These are phyloP conservation scores for Drosophila santomea DNA, from an alignment of 1,140 invertebrate genomes.

Conservation along the genomic window DNA sequence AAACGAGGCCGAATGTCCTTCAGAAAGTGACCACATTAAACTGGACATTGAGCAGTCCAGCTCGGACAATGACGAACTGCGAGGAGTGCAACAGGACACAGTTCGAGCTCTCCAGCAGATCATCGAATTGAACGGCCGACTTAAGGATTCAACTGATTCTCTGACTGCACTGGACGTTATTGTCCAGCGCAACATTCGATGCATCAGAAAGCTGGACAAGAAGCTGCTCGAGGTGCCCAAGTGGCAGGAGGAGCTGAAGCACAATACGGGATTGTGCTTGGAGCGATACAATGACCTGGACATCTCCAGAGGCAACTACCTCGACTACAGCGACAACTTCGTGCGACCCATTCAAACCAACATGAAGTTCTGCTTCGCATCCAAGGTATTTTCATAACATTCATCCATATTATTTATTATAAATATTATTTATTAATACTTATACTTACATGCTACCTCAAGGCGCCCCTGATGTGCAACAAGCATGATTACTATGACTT, in stretches of 20 bases:
- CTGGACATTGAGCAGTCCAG: neutral
- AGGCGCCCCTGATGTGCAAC: conserved; percentile 7
- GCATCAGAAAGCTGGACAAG: neutral
- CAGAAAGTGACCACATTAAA: neutral
- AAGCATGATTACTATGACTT: neutral
- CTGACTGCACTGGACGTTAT: neutral
- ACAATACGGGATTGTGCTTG: conserved; percentile 9
- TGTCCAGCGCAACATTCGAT: neutral
- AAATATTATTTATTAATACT: neutral
- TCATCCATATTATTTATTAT: too few relatives aligned
- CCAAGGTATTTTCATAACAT: neutral
- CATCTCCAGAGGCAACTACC: neutral
- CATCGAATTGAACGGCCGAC: neutral
- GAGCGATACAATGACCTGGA: conserved; percentile 25
- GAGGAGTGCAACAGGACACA: conserved; percentile 16
- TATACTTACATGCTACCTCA: rapidly evolving
- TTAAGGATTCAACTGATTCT: conserved; percentile 1
- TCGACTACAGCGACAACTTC: conserved; percentile 1
- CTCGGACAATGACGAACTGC: conserved; percentile 12
- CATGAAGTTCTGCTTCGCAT: neutral
- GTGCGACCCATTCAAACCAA: neutral
- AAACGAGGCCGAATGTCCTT: neutral
- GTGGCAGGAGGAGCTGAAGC: conserved; percentile 9
- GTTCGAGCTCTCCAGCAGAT: conserved; percentile 2
- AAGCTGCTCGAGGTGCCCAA: conserved; percentile 3